phyloP scores from a whole-genome alignment of 2,797 vertebrate genomes.

The Protosalanx chinensis region DNA sequence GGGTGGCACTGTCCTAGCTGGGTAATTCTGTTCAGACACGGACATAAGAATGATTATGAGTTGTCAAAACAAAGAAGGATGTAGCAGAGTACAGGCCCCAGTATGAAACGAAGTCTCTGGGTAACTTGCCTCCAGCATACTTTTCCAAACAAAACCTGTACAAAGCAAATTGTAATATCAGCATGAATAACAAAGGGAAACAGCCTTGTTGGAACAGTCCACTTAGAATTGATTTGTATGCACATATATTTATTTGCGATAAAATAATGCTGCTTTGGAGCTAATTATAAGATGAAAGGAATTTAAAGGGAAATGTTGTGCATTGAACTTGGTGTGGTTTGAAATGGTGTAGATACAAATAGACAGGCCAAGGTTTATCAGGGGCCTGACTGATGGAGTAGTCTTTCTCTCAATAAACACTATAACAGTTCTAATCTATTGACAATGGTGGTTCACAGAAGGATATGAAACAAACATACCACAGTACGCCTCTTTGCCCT shows the following conservation, averaged over 20 bases:
- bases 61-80: slow-evolving; percentile 26
- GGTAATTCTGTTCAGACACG: neutral
- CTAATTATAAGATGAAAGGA: slow-evolving; percentile 80
- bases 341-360: slow-evolving; percentile 30
- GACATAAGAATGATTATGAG: neutral
- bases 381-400: slow-evolving; percentile 29
- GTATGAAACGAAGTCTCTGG: slow-evolving; percentile 61
- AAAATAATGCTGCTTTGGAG: slow-evolving; percentile 74
- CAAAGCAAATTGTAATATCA: slow-evolving; percentile 62
- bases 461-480: slow-evolving; percentile 21
- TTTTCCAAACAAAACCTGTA: slow-evolving; percentile 52
- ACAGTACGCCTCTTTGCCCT: slow-evolving; percentile 7
- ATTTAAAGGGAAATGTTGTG: slow-evolving; percentile 53
- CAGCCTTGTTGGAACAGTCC: slow-evolving; percentile 65
- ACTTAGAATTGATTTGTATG: slow-evolving; percentile 76
- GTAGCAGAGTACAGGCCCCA: slow-evolving; percentile 8
- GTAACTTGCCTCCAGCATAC: slow-evolving; percentile 50
- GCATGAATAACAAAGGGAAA: slow-evolving; percentile 76
- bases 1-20: slow-evolving; percentile 37
- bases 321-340: slow-evolving; percentile 69
- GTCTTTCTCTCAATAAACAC: neutral
- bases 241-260: slow-evolving; percentile 78
- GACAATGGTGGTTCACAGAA: slow-evolving; percentile 21
- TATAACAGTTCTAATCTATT: slow-evolving; percentile 43
- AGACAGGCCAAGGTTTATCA: slow-evolving; percentile 3